Percentiles rank a stretch among this genome's conserved stretches.
Conservation (phyloP, 1,140 invertebrate species). For the Probaryconus sp. region DNA sequence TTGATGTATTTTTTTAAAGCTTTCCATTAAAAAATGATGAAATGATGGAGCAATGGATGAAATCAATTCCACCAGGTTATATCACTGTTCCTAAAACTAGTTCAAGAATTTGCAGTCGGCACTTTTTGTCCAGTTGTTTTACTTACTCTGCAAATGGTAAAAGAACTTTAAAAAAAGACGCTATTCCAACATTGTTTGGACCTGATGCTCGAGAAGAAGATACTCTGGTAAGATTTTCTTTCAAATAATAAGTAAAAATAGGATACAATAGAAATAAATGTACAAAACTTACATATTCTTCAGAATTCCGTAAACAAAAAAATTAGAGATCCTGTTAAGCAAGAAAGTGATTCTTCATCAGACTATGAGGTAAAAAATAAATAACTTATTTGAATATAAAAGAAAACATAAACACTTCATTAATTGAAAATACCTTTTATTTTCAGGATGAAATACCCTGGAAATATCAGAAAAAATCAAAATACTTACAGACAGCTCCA, state of each 20-base stretch:
- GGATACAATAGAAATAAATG: not conserved
- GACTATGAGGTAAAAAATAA: not conserved
- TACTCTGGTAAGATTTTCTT: conserved; percentile 16
- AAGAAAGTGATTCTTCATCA: too few species aligned
- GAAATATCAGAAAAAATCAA: conserved; percentile 35
- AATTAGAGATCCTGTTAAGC: too few species aligned
- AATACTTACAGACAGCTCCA: conserved; percentile 22
- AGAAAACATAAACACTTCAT: not conserved
- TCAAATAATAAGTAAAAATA: not conserved
- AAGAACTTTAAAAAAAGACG: conserved; percentile 48
- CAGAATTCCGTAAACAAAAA: too few species aligned
- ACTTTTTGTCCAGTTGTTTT: conserved; percentile 43
- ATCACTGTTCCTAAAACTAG: conserved; percentile 40
- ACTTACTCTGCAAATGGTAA: conserved; percentile 38
- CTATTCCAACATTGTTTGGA: conserved; percentile 51
- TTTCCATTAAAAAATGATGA: conserved; percentile 49
- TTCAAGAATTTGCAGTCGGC: conserved; percentile 53
- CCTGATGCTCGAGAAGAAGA: conserved; percentile 46
- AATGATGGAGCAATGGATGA: conserved; percentile 48
- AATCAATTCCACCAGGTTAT: conserved; percentile 43
- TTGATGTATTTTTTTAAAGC: conserved; percentile 23
- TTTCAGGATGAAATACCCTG: conserved; percentile 11
- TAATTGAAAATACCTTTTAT: not conserved
- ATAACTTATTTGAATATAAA: not conserved
- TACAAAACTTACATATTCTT: not conserved